Conservation (phyloP, 2,113 vertebrate genomes). For the Cavia porcellus region DNA sequence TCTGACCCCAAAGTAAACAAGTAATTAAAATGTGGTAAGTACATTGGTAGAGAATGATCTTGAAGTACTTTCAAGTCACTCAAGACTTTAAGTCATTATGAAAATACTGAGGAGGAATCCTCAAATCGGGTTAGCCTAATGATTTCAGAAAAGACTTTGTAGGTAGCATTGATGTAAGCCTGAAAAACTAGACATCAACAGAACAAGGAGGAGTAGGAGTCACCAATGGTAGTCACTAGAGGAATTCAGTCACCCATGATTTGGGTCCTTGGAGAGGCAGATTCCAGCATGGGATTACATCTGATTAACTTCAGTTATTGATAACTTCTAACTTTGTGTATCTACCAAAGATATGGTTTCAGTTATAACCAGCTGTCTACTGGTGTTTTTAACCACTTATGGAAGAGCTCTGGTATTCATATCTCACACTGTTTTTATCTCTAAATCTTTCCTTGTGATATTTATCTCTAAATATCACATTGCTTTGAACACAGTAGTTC, state of each 20-base stretch:
- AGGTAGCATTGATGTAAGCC: not conserved
- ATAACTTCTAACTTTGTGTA: not conserved
- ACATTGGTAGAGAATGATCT: slow-evolving; percentile 12
- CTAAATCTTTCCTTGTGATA: not conserved
- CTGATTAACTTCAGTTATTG: not conserved
- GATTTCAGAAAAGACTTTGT: not conserved
- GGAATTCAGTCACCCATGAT: not conserved
- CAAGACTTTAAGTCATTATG: not conserved
- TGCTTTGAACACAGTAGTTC: not conserved
- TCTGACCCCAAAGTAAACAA: not conserved
- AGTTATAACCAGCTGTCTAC: not conserved
- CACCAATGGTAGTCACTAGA: not conserved
- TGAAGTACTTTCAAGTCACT: not conserved
- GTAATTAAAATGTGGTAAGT: slow-evolving; percentile 1
- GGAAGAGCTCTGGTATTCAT: not conserved
- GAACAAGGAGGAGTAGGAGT: not conserved
- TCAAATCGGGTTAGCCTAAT: not conserved
- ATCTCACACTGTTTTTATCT: not conserved
- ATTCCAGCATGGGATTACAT: not conserved
- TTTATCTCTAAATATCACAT: not conserved
- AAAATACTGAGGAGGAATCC: slow-evolving; percentile 17
- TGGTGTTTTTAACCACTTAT: not conserved
- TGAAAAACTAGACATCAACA: not conserved
- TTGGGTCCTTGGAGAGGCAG: slow-evolving; percentile 18
- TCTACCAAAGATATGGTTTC: not conserved